Conservation (phyloP, 2,113 vertebrate genomes). For the Nerophis ophidion region DNA sequence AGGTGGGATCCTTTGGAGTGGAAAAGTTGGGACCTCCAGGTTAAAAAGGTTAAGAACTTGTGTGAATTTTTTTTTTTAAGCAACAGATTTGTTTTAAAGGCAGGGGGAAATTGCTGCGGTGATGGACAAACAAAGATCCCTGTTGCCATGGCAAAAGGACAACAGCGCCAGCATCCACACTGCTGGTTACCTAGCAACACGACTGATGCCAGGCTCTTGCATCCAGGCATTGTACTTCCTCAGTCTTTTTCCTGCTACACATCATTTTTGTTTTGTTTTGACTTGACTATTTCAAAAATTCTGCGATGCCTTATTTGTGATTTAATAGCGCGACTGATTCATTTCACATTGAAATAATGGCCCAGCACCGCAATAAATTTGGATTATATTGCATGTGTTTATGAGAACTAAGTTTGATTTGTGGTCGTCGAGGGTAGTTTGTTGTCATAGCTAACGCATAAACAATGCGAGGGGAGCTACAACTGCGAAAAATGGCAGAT, state of each 20-base stretch:
- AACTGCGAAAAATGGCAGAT: no score
- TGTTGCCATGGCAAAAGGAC: slow-evolving; percentile 44
- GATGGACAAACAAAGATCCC: slow-evolving; percentile 34
- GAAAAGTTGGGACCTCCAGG: no score
- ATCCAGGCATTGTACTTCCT: slow-evolving; percentile 13
- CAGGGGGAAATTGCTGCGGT: no score
- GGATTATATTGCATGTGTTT: not conserved
- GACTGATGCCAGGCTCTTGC: slow-evolving; percentile 50
- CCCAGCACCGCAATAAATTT: not conserved
- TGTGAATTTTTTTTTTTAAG: no score
- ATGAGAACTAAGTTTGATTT: not conserved
- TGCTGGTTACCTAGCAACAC: slow-evolving; percentile 62
- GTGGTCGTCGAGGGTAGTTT: not conserved
- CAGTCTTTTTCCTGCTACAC: not conserved
- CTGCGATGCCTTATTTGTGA: no score
- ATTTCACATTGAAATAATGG: not conserved
- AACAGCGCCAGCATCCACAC: slow-evolving; percentile 47
- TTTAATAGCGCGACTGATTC: not conserved
- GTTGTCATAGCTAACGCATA: not conserved
- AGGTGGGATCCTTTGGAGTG: no score
- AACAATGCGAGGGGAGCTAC: no score
- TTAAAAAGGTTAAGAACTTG: no score
- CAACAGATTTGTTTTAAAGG: no score
- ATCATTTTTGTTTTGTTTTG: no score
- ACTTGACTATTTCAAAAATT: no score